These are phyloP conservation scores for Eurytoma adleriae DNA, from an alignment of 2,888 invertebrate species.

Conservation along the genomic window DNA sequence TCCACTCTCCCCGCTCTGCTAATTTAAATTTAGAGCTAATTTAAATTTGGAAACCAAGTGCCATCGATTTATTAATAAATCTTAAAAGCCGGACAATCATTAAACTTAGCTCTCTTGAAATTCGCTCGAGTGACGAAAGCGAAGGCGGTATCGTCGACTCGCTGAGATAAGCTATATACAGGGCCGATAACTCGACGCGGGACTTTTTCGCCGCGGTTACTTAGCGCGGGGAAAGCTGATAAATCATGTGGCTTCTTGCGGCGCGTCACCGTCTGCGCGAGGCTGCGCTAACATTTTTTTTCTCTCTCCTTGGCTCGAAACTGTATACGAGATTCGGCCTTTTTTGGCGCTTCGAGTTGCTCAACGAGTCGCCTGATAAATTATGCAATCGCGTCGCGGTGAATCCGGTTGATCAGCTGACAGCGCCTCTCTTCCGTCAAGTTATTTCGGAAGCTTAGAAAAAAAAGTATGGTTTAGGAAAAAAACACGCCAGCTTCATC, in stretches of 20 bases:
- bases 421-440: neutral
- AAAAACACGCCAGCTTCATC: neutral
- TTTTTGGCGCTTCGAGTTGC: neutral
- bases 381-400: neutral
- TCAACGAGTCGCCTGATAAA: neutral
- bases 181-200: no score
- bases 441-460: neutral
- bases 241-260: conserved; percentile 11
- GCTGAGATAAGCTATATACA: no score
- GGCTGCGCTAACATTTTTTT: neutral
- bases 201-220: neutral
- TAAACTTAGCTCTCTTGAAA: no score
- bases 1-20: no score
- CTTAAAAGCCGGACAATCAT: no score
- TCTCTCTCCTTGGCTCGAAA: neutral
- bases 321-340: conserved; percentile 1
- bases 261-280: neutral
- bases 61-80: no score
- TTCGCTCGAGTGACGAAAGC: no score
- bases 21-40: no score
- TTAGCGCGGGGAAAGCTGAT: conserved; percentile 8
- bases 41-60: no score
- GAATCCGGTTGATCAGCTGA: neutral
- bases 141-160: no score
- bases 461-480: neutral